phyloP scores from a whole-genome alignment of 2,888 invertebrate species.

The Hirtodrosophila trivittata region DNA sequence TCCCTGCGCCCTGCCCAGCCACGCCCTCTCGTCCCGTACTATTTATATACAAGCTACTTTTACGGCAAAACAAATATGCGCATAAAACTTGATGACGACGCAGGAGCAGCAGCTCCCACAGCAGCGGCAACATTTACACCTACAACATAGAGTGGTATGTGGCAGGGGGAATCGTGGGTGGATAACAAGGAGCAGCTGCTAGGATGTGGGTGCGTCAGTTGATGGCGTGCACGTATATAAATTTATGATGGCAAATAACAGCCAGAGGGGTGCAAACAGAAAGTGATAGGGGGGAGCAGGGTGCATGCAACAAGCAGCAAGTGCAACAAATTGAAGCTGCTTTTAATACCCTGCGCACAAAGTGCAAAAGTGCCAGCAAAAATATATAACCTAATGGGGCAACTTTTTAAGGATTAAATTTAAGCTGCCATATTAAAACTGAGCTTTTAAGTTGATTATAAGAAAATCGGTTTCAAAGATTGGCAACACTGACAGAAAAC shows the following conservation, averaged over 20 bases:
- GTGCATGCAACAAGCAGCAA: constrained; percentile 53
- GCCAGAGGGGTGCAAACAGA: not conserved
- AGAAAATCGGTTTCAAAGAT: not conserved
- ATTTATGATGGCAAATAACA: constrained; percentile 57
- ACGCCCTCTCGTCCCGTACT: not conserved
- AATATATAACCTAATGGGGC: not conserved
- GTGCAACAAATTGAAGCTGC: constrained; percentile 31
- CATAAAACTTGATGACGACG: constrained; percentile 65
- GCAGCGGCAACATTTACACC: constrained; percentile 53
- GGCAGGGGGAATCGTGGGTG: not conserved
- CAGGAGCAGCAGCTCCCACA: constrained; percentile 13
- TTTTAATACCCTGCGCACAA: constrained; percentile 36
- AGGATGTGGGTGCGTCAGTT: constrained; percentile 48
- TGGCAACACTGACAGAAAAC: too few species aligned
- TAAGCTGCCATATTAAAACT: not conserved
- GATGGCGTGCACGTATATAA: constrained; percentile 43
- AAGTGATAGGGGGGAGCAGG: not conserved
- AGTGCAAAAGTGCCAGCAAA: constrained; percentile 3
- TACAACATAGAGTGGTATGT: constrained; percentile 12
- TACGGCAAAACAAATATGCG: constrained; percentile 63
- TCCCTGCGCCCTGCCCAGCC: not conserved
- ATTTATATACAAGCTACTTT: constrained; percentile 40
- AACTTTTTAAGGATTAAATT: not conserved
- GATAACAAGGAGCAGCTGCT: constrained; percentile 34
- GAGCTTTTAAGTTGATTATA: not conserved